A percentile compares a stretch with the other conserved stretches of the same genome.
Conservation (phyloP, 2,888 invertebrate genomes). For the Polia nebulosa region DNA sequence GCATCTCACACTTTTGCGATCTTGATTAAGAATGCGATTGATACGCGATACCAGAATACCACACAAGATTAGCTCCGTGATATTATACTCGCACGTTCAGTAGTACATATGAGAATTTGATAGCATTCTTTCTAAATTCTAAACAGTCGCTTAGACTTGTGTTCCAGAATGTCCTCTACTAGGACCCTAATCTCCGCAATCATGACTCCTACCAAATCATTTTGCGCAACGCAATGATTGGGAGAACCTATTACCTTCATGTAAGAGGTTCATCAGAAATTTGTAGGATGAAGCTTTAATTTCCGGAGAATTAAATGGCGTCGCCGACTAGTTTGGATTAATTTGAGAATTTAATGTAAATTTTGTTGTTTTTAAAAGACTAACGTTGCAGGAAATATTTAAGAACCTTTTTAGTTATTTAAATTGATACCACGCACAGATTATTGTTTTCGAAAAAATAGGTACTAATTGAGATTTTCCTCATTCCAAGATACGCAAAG, state of each 20-base stretch:
- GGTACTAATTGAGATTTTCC: background rate
- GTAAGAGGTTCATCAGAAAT: background rate
- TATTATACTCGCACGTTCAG: background rate
- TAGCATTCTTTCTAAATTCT: constrained; percentile 22
- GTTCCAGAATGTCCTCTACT: background rate
- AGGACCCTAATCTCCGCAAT: background rate
- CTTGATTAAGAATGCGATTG: constrained; percentile 20
- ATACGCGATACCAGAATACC: constrained; percentile 29
- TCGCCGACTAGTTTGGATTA: background rate
- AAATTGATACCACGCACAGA: background rate
- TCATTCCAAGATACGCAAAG: constrained; percentile 14
- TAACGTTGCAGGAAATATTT: constrained; percentile 13
- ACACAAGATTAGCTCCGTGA: constrained; percentile 19
- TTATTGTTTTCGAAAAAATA: background rate
- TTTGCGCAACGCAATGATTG: background rate
- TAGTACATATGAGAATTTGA: constrained; percentile 1
- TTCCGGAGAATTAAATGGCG: background rate
- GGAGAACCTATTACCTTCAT: too few relatives aligned
- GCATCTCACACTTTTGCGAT: constrained; percentile 29
- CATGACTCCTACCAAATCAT: background rate
- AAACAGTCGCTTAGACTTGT: background rate
- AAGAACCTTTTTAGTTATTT: background rate
- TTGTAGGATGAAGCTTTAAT: background rate
- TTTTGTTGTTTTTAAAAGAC: background rate
- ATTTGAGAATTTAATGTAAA: background rate